Base-by-base conservation (phyloP, 2,888 invertebrate species). In the Peribatodes rhomboidaria region DNA sequence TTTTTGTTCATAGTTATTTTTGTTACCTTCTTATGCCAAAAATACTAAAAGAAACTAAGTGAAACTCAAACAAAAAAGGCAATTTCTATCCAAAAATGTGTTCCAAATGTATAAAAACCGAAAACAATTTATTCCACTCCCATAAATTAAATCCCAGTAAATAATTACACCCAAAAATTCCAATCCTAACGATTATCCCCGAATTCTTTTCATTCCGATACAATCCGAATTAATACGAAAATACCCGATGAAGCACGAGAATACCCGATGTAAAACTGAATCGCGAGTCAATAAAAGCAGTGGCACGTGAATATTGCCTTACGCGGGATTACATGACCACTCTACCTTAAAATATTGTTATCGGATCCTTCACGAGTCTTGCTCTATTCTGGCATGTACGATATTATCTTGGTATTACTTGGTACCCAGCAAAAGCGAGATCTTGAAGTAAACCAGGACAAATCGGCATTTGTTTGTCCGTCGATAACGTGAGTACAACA, bases 251-350 rank as follows among this genome's bases (percentile, higher is more conserved):
- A 31, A 44, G 44, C 47, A 31, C 16, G 35, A 20, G n/a, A 61
- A 56, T 56, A 37, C 11, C 18, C 50, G 50, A 39, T 27, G 44
- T 44, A 46, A 57, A 54, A 33, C 14, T 37, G 31, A 50, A 56
- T 27, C 46, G 50, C 35, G 53, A 70, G 61, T 64, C 64, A 55
- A 64, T 68, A 62, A 67, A 61, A 59, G 67, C 66, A 60, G 35
- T 61, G 61, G 61, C n/a, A 61, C 64, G 71, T 39, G 65, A 65
- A 66, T 57, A 71, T 71, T 62, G 64, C 64, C 65, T 61, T 31
- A 65, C 50, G 55, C 31, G 37, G 65, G 59, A 53, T 71, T 69
- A 67, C 65, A 61, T 61, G 59, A 50, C 59, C 60, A 49, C 31
- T 64, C 55, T 61, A 57, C 67, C 61, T 50, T 60, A 56, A 69